phyloP scores from a whole-genome alignment of 2,888 invertebrate genomes.

The Corbicula japonica region DNA sequence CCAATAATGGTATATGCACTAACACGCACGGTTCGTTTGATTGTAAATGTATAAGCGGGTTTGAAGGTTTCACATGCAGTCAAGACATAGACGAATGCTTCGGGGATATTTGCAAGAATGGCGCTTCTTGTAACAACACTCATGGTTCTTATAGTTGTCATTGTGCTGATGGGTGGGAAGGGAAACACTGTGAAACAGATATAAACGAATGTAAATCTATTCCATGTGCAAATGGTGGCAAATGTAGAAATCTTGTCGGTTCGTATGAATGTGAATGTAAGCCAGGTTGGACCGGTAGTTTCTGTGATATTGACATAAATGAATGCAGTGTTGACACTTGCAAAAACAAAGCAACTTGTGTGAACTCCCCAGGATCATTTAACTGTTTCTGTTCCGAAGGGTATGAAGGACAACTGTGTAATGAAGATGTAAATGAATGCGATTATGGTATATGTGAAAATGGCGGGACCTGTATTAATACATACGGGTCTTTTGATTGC shows the following conservation, averaged over 20 bases:
- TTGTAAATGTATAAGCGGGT: conserved; percentile 65
- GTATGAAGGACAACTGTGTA: conserved; percentile 32
- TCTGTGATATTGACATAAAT: conserved; percentile 64
- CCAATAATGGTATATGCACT: conserved; percentile 60
- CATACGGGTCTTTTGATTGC: conserved; percentile 65
- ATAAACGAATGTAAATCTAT: conserved; percentile 21
- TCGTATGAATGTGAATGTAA: conserved; percentile 61
- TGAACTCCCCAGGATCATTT: conserved; percentile 20
- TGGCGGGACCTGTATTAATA: conserved; percentile 65
- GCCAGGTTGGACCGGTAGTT: conserved; percentile 52
- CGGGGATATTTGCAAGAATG: neutral
- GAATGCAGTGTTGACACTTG: conserved; percentile 62
- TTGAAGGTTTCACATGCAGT: conserved; percentile 52
- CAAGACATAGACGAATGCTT: conserved; percentile 35
- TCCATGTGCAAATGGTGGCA: too few relatives aligned
- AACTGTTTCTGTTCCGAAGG: conserved; percentile 34
- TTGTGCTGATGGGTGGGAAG: conserved; percentile 3
- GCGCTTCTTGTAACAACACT: neutral
- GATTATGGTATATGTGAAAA: conserved; percentile 53
- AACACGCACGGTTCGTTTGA: conserved; percentile 54
- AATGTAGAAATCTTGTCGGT: conserved; percentile 40
- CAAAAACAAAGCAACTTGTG: conserved; percentile 21
- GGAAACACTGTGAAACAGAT: neutral
- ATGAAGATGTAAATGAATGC: conserved; percentile 41
- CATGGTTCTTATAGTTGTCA: neutral